Base-by-base conservation (phyloP, 1,140 invertebrate species). In the Acyrthosiphon pisum region DNA sequence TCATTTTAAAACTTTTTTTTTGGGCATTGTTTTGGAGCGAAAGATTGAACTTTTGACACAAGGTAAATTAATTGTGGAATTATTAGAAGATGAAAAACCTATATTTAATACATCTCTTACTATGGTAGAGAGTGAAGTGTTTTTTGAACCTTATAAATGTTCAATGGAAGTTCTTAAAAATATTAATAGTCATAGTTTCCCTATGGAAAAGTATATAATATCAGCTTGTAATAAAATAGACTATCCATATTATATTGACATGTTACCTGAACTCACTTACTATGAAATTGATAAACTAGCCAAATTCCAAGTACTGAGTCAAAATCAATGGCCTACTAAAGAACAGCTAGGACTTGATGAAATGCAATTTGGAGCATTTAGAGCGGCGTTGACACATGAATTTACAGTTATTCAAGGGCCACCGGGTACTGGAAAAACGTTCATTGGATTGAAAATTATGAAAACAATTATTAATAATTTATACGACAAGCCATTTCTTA, bases 371-470 rank as follows among this genome's bases (percentile, higher is more conserved):
- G 94, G 94, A 26, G 97, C 97, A 0, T 96, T 96, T 94, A 95
- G 95, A 94, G 95, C 96, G 46, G 96, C 96, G 0, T 94, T 97
- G 30, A 96, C 95, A 0, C 95, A 96, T 84, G 96, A 97, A 94
- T 96, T 97, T 94, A 95, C 96, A 7, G 95, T 98, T 6, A 98
- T 98, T 94, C 98, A 98, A 95, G 97, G 97, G 0, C 97, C 97
- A 30, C 97, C 97, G 1, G 97, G 97, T 9, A 98, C 97, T 2
- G 97, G 97, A 0, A 98, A 98, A 95, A 98, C 97, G 0, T 97
- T 95, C 94, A 94, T 98, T n/a, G 97, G 97, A 8, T 95, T 97
- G 22, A 96, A 97, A 95, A 95, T 98, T 53, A 95, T 96, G 0
- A 95, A 96, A 93, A 96, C 96, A 8, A 94, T 97, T 20, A 94